Conservation (phyloP, 2,113 vertebrate genomes). For the Melanostigma gelatinosum region DNA sequence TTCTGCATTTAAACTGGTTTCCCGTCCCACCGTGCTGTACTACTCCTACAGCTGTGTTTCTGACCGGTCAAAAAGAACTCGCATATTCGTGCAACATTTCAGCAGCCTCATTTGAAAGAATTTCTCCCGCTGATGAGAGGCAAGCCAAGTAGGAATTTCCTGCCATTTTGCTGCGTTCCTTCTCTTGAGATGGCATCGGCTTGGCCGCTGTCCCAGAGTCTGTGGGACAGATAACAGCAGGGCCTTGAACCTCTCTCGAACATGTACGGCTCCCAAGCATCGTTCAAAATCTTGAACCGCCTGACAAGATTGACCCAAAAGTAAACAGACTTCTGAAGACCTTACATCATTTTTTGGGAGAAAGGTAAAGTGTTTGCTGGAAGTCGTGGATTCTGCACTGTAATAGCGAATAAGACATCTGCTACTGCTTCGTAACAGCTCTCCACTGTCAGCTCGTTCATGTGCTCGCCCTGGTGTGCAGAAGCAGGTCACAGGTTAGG, state of each 20-base stretch:
- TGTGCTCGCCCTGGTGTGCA: slow-evolving; percentile 23
- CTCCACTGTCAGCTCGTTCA: slow-evolving; percentile 13
- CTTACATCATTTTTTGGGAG: slow-evolving; percentile 25
- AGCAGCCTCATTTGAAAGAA: slow-evolving; percentile 51
- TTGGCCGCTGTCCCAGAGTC: slow-evolving; percentile 68
- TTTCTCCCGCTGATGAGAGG: slow-evolving; percentile 57
- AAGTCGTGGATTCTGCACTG: slow-evolving; percentile 17
- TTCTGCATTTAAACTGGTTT: background rate
- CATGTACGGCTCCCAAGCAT: slow-evolving; percentile 40
- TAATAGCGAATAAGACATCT: slow-evolving; percentile 14
- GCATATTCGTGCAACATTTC: slow-evolving; percentile 52
- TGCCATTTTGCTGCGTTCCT: slow-evolving; percentile 76
- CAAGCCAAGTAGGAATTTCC: slow-evolving; percentile 79
- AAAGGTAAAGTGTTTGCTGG: slow-evolving; percentile 19
- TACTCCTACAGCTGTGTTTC: background rate
- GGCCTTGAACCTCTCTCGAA: slow-evolving; percentile 55
- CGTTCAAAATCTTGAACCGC: slow-evolving; percentile 39
- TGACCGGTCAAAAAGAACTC: slow-evolving; percentile 10
- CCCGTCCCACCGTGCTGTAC: background rate
- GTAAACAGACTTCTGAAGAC: slow-evolving; percentile 39
- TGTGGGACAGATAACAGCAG: slow-evolving; percentile 68
- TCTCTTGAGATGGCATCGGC: slow-evolving; percentile 68
- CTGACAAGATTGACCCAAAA: slow-evolving; percentile 15
- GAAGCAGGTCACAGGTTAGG: slow-evolving; percentile 7
- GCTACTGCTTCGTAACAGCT: slow-evolving; percentile 1